Evolutionary conservation across 1,140 invertebrate species (phyloP).

Genomic region (Ridgeia piscesae): DNA sequence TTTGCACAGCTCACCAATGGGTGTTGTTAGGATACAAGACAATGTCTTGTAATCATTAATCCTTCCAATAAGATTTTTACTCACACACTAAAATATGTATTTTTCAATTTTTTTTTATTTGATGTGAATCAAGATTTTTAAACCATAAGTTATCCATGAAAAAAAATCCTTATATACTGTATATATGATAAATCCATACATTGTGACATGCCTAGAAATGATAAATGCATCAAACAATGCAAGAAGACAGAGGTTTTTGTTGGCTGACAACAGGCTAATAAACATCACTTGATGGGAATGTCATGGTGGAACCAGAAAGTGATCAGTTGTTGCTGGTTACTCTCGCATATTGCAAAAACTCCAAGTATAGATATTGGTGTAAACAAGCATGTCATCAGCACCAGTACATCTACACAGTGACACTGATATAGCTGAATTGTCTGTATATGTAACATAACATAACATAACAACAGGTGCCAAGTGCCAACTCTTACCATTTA

Average conservation of each 20-base stretch:
- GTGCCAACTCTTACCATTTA: too few species aligned
- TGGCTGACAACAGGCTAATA: background rate
- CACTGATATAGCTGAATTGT: background rate
- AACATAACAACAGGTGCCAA: too few species aligned
- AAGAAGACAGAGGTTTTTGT: background rate
- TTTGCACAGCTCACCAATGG: too few species aligned
- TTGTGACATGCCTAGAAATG: background rate
- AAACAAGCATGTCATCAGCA: background rate
- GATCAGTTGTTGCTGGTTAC: background rate
- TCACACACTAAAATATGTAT: too few species aligned
- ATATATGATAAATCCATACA: background rate
- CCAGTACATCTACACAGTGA: background rate
- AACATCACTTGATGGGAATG: background rate
- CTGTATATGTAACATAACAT: background rate
- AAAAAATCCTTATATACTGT: too few species aligned
- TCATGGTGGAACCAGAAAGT: background rate
- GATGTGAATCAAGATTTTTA: too few species aligned
- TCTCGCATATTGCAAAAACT: background rate
- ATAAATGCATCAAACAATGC: background rate
- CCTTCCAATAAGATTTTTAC: too few species aligned
- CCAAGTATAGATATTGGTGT: background rate
- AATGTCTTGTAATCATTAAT: background rate
- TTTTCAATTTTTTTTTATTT: too few species aligned
- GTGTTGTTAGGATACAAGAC: too few species aligned
- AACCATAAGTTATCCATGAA: too few species aligned